These are phyloP conservation scores for Pollenia amentaria DNA, from an alignment of 2,888 invertebrate species.

Conservation along the genomic window DNA sequence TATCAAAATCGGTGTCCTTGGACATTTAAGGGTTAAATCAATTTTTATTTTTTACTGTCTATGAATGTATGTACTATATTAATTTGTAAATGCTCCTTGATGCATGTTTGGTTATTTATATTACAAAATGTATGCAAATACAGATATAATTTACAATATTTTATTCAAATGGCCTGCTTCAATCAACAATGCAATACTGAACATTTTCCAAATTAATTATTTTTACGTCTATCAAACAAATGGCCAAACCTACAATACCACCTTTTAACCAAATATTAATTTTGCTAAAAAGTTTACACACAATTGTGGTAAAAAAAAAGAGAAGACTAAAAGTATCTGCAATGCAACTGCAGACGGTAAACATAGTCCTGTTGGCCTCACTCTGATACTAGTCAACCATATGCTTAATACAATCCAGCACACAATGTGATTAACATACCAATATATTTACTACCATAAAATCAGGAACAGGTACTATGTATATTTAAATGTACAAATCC, in stretches of 20 bases:
- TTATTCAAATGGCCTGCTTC: too few species aligned
- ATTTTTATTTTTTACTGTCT: too few species aligned
- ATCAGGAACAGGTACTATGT: background rate
- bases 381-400: constrained; percentile 7
- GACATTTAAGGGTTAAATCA: too few species aligned
- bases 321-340: constrained; percentile 46
- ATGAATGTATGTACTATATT: too few species aligned
- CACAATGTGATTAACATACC: background rate
- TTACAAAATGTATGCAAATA: too few species aligned
- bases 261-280: background rate
- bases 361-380: background rate
- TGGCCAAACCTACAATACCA: background rate
- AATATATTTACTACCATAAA: background rate
- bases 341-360: constrained; percentile 36
- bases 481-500: constrained; percentile 37
- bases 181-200: too few species aligned
- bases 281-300: background rate
- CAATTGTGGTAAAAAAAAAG: background rate
- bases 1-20: too few species aligned
- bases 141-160: too few species aligned
- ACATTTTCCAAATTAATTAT: too few species aligned
- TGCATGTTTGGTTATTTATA: too few species aligned
- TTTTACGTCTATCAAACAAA: background rate
- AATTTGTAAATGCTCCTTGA: too few species aligned
- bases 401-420: constrained; percentile 16